Percentiles rank a stretch among this genome's conserved stretches.
phyloP scores from a whole-genome alignment of 2,113 vertebrate species.

The Melanerpes formicivorus region DNA sequence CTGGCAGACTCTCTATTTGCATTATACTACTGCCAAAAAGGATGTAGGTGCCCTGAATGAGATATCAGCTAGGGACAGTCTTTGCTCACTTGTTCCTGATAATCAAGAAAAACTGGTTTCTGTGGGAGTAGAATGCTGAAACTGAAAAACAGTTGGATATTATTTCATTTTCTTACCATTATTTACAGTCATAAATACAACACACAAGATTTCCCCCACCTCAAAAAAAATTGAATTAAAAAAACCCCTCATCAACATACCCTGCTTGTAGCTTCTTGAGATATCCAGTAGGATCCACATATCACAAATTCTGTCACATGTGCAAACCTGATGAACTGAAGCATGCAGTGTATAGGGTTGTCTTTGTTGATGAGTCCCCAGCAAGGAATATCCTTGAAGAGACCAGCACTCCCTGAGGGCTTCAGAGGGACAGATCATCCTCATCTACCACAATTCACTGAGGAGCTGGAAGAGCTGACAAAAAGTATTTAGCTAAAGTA shows the following conservation, averaged over 20 bases:
- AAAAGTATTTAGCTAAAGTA: background rate
- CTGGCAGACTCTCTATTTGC: slow-evolving; percentile 23
- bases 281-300: background rate
- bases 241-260: background rate
- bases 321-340: background rate
- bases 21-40: slow-evolving; percentile 23
- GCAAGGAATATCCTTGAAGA: background rate
- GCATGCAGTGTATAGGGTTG: background rate
- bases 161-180: background rate
- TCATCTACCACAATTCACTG: background rate
- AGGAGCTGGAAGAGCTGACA: background rate
- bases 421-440: background rate
- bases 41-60: background rate
- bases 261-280: background rate
- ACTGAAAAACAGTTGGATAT: background rate
- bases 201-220: background rate
- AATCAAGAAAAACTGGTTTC: slow-evolving; percentile 59
- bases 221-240: background rate
- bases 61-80: background rate
- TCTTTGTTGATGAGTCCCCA: background rate
- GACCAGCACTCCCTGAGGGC: background rate
- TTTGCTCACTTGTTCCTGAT: background rate
- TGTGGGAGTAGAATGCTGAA: background rate
- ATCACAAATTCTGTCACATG: background rate
- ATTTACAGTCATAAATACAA: background rate